Evolutionary conservation across 2,888 invertebrate species (phyloP).

Genomic region (Drosophila limbata): DNA sequence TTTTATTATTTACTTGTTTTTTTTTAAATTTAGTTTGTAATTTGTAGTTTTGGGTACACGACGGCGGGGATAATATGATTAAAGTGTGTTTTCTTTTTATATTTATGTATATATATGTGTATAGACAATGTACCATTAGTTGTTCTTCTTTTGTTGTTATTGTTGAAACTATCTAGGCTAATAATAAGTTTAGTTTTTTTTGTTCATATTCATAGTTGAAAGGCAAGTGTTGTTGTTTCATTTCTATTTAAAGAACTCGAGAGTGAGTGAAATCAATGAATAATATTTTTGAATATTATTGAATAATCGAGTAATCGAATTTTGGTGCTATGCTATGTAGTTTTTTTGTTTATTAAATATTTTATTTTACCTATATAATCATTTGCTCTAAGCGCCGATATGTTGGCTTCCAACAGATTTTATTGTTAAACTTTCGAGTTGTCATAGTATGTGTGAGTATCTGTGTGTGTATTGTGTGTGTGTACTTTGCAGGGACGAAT

Average conservation of each 20-base stretch:
- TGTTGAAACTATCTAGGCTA: slow-evolving; percentile 70
- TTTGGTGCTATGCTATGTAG: slow-evolving; percentile 43
- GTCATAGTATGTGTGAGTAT: slow-evolving; percentile 11
- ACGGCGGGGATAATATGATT: slow-evolving; percentile 84
- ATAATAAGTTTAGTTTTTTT: slow-evolving; percentile 51
- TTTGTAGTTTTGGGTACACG: slow-evolving; percentile 75
- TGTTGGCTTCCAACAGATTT: slow-evolving; percentile 62
- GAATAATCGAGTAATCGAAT: background rate
- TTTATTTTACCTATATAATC: slow-evolving; percentile 24
- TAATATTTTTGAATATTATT: slow-evolving; percentile 24
- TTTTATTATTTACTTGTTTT: slow-evolving; percentile 46
- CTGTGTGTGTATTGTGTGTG: slow-evolving; percentile 23
- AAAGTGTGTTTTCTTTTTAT: slow-evolving; percentile 64
- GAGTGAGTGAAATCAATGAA: slow-evolving; percentile 35
- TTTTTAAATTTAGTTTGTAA: slow-evolving; percentile 49
- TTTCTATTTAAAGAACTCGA: slow-evolving; percentile 31
- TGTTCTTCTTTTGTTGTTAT: slow-evolving; percentile 38
- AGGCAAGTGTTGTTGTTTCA: slow-evolving; percentile 66
- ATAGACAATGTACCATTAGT: slow-evolving; percentile 65
- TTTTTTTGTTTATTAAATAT: slow-evolving; percentile 10
- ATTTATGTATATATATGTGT: slow-evolving; percentile 49
- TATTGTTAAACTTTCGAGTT: slow-evolving; percentile 34
- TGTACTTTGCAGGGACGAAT: background rate
- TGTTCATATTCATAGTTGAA: slow-evolving; percentile 42
- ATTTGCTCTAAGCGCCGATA: slow-evolving; percentile 52